Evolutionary conservation across 1,140 invertebrate genomes (phyloP).

Genomic region (Harpegnathos saltator): DNA sequence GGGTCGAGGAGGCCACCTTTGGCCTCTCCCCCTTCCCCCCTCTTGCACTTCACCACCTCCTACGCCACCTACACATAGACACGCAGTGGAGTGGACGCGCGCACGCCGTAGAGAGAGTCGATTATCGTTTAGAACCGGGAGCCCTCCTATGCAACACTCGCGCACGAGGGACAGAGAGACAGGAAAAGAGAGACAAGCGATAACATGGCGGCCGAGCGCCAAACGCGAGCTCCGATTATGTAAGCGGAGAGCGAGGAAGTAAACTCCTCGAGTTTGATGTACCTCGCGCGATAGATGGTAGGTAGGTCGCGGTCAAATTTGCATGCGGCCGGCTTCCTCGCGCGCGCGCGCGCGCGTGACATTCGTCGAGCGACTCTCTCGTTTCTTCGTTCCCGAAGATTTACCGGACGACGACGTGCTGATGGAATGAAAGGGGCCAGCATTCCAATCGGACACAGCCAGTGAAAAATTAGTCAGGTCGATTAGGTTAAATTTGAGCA

Average conservation of each 20-base stretch:
- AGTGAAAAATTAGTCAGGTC: no score
- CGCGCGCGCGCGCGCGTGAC: no score
- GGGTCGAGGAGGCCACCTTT: conserved; percentile 51
- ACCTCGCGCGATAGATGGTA: neutral
- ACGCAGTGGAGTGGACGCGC: neutral
- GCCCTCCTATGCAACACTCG: conserved; percentile 46
- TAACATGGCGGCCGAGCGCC: conserved; percentile 42
- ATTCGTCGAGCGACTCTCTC: no score
- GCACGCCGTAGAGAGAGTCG: conserved; percentile 60
- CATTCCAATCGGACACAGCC: no score
- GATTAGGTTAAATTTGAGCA: no score
- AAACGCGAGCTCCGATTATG: conserved; percentile 54
- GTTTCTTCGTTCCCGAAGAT: no score
- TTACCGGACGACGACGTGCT: no score
- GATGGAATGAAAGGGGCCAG: no score
- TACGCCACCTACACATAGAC: conserved; percentile 37
- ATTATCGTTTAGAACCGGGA: conserved; percentile 67
- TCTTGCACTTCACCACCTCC: neutral
- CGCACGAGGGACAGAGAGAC: neutral
- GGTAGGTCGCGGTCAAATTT: conserved; percentile 18
- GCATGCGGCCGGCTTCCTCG: neutral
- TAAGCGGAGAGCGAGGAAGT: conserved; percentile 48
- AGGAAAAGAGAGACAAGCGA: neutral
- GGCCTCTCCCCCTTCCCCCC: neutral
- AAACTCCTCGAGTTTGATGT: conserved; percentile 23